Evolutionary conservation across 2,113 vertebrate genomes (phyloP).

Genomic region (Puntigrus tetrazona): DNA sequence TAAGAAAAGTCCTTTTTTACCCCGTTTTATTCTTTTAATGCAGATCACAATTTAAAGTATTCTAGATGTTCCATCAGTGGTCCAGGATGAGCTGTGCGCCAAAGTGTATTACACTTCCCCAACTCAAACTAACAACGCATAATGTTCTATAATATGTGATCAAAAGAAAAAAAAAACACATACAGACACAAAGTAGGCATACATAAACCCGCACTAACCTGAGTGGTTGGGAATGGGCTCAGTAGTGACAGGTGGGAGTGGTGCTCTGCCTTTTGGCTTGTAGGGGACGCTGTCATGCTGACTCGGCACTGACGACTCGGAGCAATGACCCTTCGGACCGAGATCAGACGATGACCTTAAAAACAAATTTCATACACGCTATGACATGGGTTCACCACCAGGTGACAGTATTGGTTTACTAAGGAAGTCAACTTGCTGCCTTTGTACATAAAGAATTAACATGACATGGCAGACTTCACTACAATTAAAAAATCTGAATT

Average conservation of each 20-base stretch:
- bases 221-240: slow-evolving; percentile 91
- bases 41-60: neutral
- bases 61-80: neutral
- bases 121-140: neutral
- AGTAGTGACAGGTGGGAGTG: slow-evolving; percentile 81
- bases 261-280: slow-evolving; percentile 77
- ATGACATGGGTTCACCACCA: slow-evolving; percentile 31
- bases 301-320: slow-evolving; percentile 78
- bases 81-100: neutral
- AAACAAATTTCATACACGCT: slow-evolving; percentile 15
- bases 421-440: neutral
- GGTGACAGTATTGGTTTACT: slow-evolving; percentile 36
- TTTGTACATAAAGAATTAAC: neutral
- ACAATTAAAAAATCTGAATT: neutral
- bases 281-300: slow-evolving; percentile 82
- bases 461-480: neutral
- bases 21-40: neutral
- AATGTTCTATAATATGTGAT: too few relatives aligned
- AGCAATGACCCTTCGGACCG: slow-evolving; percentile 85
- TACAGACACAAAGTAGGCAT: neutral
- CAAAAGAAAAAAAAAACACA: too few relatives aligned
- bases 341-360: slow-evolving; percentile 92
- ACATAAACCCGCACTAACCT: slow-evolving; percentile 73
- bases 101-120: neutral
- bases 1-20: too few relatives aligned